Evolutionary conservation across 2,113 vertebrate genomes (phyloP), one percentile per base, ranked within the genome.

Genomic region (Corvus hawaiiensis): DNA sequence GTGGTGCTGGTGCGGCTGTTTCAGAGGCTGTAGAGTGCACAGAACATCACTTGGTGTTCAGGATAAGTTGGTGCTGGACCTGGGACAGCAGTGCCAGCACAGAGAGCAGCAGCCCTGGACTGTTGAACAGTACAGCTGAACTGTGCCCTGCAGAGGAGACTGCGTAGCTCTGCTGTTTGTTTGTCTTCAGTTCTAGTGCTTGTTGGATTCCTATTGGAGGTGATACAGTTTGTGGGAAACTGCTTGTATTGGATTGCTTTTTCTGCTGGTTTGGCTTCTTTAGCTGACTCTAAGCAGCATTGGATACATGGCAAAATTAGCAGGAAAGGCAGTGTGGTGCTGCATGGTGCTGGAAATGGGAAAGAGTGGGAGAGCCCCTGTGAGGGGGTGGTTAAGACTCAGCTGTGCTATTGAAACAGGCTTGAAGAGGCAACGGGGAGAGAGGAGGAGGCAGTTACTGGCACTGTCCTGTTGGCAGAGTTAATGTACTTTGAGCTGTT

Each of bases 401-500:
- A 10, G 21, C 61, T 49, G 27, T 51, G 73, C 87, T 78, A 13
- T 54, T 71, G 61, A 51, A 95, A n/a, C 11, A 18, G 80, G 21
- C 80, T 84, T 68, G 81, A 75, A 39, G 84, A 85, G 74, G 82
- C 61, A 71, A 1, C 2, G 2, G 21, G 39, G 73, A 77, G 46
- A 54, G 81, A 64, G 76, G 52, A 84, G 55, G 81, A 67, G 41
- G 79, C 58, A 33, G 16, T 16, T 16, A 13, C 68, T 69, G 72
- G 43, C 68, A 37, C 72, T 62, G 85, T 69, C 75, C 79, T 33
- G 16, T 83, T 94, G 82, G 83, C 75, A 96, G 58, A 69, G 28
- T 67, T 83, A 61, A 66, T 39, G 72, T 51, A 33, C 55, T 88
- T 94, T 63, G 90, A 92, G 76, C 67, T 88, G 33, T 58, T 92